Percentiles rank a stretch among this genome's conserved stretches.
Conservation (phyloP, 2,888 invertebrate species). For the Dione vanillae region DNA sequence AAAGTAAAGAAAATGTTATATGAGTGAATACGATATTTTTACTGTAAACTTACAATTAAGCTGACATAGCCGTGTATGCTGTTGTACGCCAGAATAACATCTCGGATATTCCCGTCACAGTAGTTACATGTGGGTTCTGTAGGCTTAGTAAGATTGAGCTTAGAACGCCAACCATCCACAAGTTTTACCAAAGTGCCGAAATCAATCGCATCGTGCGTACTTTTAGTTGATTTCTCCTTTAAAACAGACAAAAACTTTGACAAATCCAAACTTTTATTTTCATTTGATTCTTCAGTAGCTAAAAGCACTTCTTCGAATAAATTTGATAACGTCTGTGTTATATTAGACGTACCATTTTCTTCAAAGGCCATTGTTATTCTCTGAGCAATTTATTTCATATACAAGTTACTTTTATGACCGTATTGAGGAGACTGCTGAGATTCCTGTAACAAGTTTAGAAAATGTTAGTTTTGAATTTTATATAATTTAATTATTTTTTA, state of each 20-base stretch:
- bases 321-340: slow-evolving; percentile 71
- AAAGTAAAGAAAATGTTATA: not conserved
- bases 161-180: slow-evolving; percentile 69
- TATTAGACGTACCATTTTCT: slow-evolving; percentile 62
- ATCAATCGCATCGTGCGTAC: slow-evolving; percentile 65
- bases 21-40: not conserved
- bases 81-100: slow-evolving; percentile 86
- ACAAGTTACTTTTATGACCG: not conserved
- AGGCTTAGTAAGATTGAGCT: slow-evolving; percentile 67
- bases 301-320: slow-evolving; percentile 74
- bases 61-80: slow-evolving; percentile 93
- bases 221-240: slow-evolving; percentile 64
- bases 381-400: slow-evolving; percentile 1
- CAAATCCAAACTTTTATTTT: slow-evolving; percentile 67
- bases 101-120: slow-evolving; percentile 85
- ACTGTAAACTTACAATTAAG: slow-evolving; percentile 85
- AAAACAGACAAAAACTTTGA: slow-evolving; percentile 67
- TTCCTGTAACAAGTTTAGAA: slow-evolving; percentile 26
- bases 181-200: slow-evolving; percentile 72
- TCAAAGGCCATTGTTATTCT: slow-evolving; percentile 62
- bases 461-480: not conserved
- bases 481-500: not conserved
- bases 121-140: slow-evolving; percentile 73
- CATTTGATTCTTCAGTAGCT: slow-evolving; percentile 63
- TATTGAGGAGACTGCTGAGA: not conserved